Percentiles rank a stretch among this genome's conserved stretches.
These are phyloP conservation scores for Sylvietta virens DNA, from an alignment of 2,113 vertebrate species.

Conservation along the genomic window DNA sequence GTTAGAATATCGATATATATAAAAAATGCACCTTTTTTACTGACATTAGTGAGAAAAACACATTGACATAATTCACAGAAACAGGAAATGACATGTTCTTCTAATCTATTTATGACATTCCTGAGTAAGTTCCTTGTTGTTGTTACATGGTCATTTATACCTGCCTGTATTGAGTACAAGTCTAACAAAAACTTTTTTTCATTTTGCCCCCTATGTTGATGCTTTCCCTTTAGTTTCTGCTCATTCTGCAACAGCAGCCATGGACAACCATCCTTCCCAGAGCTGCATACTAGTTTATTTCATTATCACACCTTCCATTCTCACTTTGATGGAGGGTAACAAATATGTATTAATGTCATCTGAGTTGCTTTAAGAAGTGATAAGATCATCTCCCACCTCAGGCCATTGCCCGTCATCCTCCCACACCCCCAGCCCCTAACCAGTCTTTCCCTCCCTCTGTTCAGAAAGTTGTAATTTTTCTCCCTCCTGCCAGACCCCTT, in stretches of 20 bases:
- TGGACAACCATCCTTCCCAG: not conserved
- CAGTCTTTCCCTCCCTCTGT: accelerated
- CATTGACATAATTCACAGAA: not conserved
- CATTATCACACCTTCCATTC: not conserved
- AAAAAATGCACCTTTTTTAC: not conserved
- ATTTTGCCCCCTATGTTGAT: accelerated
- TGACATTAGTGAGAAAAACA: constrained; percentile 6
- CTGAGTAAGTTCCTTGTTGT: not conserved
- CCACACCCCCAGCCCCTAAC: accelerated
- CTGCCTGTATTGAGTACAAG: not conserved
- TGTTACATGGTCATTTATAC: not conserved
- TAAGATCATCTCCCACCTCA: not conserved
- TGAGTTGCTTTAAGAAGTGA: not conserved
- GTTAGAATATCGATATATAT: not conserved
- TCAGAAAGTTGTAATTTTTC: not conserved
- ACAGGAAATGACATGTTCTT: not conserved
- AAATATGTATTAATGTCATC: not conserved
- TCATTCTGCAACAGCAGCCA: not conserved
- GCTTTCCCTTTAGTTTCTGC: not conserved
- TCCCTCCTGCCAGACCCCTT: not conserved
- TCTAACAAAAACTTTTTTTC: not conserved
- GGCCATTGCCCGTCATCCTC: not conserved
- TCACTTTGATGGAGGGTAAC: not conserved
- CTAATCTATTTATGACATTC: not conserved
- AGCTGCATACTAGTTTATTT: not conserved